Conservation (phyloP, 2,888 invertebrate genomes). For the Watsonalla cultraria region DNA sequence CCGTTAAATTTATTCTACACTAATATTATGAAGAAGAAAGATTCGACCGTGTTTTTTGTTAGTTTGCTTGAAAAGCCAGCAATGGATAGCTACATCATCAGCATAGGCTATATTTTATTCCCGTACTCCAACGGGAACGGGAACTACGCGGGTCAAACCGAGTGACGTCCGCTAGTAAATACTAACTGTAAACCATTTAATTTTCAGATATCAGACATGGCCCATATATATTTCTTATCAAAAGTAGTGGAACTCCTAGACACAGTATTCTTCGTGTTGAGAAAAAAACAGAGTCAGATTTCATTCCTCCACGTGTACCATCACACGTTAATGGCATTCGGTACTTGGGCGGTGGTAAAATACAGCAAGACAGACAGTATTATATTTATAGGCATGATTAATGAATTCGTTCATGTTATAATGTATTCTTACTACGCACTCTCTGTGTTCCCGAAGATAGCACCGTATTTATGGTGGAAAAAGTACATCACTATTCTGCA, state of each 20-base stretch:
- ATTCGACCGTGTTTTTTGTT: too few species aligned
- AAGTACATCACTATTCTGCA: slow-evolving; percentile 88
- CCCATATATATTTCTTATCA: slow-evolving; percentile 83
- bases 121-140: too few species aligned
- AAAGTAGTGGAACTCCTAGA: slow-evolving; percentile 86
- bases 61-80: too few species aligned
- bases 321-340: slow-evolving; percentile 84
- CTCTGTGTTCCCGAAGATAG: slow-evolving; percentile 82
- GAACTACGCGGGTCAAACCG: too few species aligned
- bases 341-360: slow-evolving; percentile 84
- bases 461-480: slow-evolving; percentile 90
- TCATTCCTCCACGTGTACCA: slow-evolving; percentile 93
- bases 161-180: too few species aligned
- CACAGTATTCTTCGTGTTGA: slow-evolving; percentile 90
- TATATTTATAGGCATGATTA: slow-evolving; percentile 82
- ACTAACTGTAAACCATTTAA: too few species aligned
- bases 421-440: slow-evolving; percentile 89
- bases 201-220: slow-evolving; percentile 33
- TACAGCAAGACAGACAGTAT: slow-evolving; percentile 84
- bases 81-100: too few species aligned
- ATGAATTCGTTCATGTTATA: slow-evolving; percentile 85
- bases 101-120: too few species aligned
- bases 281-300: slow-evolving; percentile 87
- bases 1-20: too few species aligned
- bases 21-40: too few species aligned